phyloP scores from a whole-genome alignment of 2,797 vertebrate genomes.

The Podarcis lilfordi region DNA sequence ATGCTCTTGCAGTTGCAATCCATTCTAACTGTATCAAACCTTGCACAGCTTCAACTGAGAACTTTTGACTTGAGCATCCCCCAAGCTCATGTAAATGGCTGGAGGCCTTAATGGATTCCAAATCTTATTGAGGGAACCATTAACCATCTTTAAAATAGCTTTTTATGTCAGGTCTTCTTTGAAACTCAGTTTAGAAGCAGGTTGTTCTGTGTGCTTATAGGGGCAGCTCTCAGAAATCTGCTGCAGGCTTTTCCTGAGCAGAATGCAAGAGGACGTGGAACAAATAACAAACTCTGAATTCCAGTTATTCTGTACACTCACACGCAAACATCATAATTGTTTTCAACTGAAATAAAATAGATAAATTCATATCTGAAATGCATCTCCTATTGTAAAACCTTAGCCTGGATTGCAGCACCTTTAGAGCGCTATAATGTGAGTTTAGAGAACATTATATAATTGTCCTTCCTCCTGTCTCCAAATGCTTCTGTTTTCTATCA shows the following conservation, averaged over 20 bases:
- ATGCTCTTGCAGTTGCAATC: slow-evolving; percentile 42
- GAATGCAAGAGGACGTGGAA: slow-evolving; percentile 21
- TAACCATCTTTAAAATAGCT: slow-evolving; percentile 60
- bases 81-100: slow-evolving; percentile 59
- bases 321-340: neutral
- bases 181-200: slow-evolving; percentile 55
- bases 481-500: neutral
- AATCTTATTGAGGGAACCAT: slow-evolving; percentile 38
- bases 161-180: slow-evolving; percentile 41
- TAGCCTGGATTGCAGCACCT: neutral
- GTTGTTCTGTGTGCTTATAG: slow-evolving; percentile 41
- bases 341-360: neutral
- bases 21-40: slow-evolving; percentile 38
- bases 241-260: slow-evolving; percentile 22
- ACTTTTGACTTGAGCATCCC: slow-evolving; percentile 50
- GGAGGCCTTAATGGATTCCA: slow-evolving; percentile 58
- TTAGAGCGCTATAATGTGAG: neutral
- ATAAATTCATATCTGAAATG: neutral
- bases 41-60: slow-evolving; percentile 55
- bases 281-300: slow-evolving; percentile 21
- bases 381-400: neutral
- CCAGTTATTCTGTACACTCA: neutral
- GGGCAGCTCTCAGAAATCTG: slow-evolving; percentile 43
- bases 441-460: neutral
- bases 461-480: neutral